Base-by-base conservation (phyloP, 2,888 invertebrate species). In the Nebria salina region DNA sequence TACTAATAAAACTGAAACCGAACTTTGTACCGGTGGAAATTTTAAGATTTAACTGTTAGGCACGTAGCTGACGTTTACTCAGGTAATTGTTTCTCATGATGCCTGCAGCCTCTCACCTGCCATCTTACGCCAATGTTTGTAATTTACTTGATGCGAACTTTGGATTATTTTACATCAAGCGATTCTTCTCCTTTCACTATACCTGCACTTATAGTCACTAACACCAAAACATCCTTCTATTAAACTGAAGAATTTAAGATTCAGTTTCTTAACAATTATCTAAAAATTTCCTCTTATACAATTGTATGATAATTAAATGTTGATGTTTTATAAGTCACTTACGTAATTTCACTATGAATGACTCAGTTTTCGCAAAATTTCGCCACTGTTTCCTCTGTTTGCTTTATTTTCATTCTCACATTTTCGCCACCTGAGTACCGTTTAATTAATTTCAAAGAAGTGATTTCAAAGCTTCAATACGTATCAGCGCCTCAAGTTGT, bases 121-220 rank as follows among this genome's bases (percentile, higher is more conserved):
- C 73, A 73, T 43, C 20, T 75, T 75, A 66, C 70, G 34, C 2
- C 70, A 26, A 3, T 34, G 70, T 70, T 70, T 34, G 70, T 79
- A 79, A 79, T 75, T 79, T 79, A 75, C 75, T 79, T 75, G 73
- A 79, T 79, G 75, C 75, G 54, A 79, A 79, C 77, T 75, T 75
- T 66, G 79, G 79, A 79, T 79, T 79, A 79, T 79, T 79, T 79
- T 75, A 74, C 79, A 77, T 70, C 54, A 54, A 54, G 54, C 3
- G 54, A 54, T 54, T 54, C 54, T 54, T 54, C 54, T 54, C 7
- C 54, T 54, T 8, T 54, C 54, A 7, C 54, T 8, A n/a, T n/a
- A 7, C 54, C 54, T 13, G 54, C 7, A 8, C 7, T 54, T 54
- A 13, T 7, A 34, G 2, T 54, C 54, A 54, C 54, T 54, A 2